A percentile compares a stretch with the other conserved stretches of the same genome.
Evolutionary conservation across 2,113 vertebrate species (phyloP).

Genomic region (Crotalus horridus): DNA sequence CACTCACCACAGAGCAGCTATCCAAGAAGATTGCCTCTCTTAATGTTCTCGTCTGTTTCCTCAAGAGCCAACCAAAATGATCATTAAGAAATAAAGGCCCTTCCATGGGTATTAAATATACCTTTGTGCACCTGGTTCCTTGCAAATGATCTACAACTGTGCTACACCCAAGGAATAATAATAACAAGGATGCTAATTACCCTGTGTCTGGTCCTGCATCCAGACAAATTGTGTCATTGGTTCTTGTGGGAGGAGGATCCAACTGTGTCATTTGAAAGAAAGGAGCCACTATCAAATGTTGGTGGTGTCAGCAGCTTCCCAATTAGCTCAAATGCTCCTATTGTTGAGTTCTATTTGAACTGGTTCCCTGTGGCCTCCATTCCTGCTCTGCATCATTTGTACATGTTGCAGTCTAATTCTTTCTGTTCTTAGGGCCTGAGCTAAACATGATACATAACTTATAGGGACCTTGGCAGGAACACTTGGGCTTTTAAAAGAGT

Average conservation of each 20-base stretch:
- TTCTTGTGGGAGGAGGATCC: background rate
- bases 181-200: background rate
- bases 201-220: background rate
- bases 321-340: background rate
- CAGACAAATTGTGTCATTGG: background rate
- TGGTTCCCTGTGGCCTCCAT: accelerated
- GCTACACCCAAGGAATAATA: background rate
- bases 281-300: background rate
- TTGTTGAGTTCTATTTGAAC: background rate
- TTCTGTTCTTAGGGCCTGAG: background rate
- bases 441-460: background rate
- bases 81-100: conserved; percentile 31
- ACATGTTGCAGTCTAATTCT: background rate
- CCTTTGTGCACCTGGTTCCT: conserved; percentile 29
- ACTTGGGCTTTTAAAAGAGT: background rate
- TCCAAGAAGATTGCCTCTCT: conserved; percentile 17
- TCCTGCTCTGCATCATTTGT: background rate
- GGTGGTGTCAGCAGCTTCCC: background rate
- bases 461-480: background rate
- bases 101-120: conserved; percentile 16
- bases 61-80: conserved; percentile 25
- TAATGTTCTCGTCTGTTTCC: conserved; percentile 17
- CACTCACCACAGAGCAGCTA: conserved; percentile 10
- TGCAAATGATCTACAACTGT: conserved; percentile 25
- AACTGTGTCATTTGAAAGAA: background rate